phyloP scores from a whole-genome alignment of 2,797 vertebrate genomes.

The Rhynchonycteris naso region DNA sequence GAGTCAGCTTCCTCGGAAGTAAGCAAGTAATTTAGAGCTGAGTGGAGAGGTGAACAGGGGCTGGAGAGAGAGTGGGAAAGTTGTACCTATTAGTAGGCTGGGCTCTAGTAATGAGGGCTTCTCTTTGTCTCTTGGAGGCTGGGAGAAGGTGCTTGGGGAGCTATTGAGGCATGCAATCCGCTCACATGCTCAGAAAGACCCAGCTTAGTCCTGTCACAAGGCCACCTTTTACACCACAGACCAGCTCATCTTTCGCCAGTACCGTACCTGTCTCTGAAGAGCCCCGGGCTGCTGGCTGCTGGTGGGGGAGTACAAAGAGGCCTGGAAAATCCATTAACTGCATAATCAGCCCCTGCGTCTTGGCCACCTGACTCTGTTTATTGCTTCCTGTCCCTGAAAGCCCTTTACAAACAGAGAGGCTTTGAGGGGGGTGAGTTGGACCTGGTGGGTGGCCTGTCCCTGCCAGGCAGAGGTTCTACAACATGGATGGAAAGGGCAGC shows the following conservation, averaged over 20 bases:
- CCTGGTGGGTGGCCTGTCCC: conserved; percentile 74
- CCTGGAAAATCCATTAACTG: conserved; percentile 74
- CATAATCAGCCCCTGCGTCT: conserved; percentile 73
- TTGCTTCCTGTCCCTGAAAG: conserved; percentile 80
- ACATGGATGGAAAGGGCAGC: not conserved
- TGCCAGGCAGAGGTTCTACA: not conserved
- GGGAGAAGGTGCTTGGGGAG: not conserved
- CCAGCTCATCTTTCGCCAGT: not conserved
- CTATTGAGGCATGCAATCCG: not conserved
- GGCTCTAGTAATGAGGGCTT: not conserved
- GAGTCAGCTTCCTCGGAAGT: not conserved
- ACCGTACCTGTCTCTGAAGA: conserved; percentile 59
- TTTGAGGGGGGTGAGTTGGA: conserved; percentile 57
- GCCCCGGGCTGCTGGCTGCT: conserved; percentile 72
- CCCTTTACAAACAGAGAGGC: conserved; percentile 72
- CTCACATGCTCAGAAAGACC: conserved; percentile 31
- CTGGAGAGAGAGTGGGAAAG: not conserved
- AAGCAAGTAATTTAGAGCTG: not conserved
- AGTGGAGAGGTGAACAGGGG: not conserved
- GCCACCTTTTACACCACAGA: conserved; percentile 43
- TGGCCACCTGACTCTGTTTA: conserved; percentile 76
- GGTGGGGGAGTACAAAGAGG: conserved; percentile 65
- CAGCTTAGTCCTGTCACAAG: conserved; percentile 15
- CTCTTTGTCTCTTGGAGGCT: not conserved
- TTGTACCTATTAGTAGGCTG: not conserved